Base-by-base conservation (phyloP, 2,797 vertebrate species). In the Sebastes oblongus region DNA sequence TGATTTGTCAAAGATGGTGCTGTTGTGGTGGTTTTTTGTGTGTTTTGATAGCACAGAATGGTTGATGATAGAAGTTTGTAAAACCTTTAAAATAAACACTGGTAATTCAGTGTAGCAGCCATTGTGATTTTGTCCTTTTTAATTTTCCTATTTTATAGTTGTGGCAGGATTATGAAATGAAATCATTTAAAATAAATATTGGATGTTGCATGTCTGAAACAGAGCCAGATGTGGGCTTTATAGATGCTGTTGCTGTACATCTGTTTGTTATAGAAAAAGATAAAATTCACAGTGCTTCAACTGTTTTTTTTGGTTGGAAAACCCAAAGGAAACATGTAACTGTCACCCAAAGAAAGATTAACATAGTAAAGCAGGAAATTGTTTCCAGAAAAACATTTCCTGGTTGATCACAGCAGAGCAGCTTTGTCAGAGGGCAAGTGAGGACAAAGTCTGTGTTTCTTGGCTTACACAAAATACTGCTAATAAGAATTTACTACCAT, bases 311-410 rank as follows among this genome's bases (percentile, higher is more conserved):
- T 78, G 29, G 50, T 39, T 68, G 24, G 39, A 61, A 82, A 71
- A 1, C 29, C 42, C 27, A 22, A 27, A 70, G 61, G 34, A 74
- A 86, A 75, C 62, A 46, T 4, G 9, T 50, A 24, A 60, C 52
- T 80, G 66, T 87, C 75, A 70, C 34, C 46, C 18, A 65, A 27
- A 80, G 73, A 82, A 52, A 83, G 71, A 78, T 75, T 32, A 81
- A 70, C 55, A 39, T 54, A 61, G 67, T 73, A 65, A 18, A 70
- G 59, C 72, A 89, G 89, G 89, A 93, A 93, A 91, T 79, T 76
- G 72, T 77, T 70, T 87, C 67, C 62, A 91, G 83, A 87, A 78
- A 87, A 90, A 91, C 84, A 91, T 65, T 86, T 90, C 85, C 76
- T 90, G 85, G 74, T 90, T 79, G 78, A 80, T 72, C 74, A 86